phyloP scores from a whole-genome alignment of 2,113 vertebrate genomes.

The Otus sunia region DNA sequence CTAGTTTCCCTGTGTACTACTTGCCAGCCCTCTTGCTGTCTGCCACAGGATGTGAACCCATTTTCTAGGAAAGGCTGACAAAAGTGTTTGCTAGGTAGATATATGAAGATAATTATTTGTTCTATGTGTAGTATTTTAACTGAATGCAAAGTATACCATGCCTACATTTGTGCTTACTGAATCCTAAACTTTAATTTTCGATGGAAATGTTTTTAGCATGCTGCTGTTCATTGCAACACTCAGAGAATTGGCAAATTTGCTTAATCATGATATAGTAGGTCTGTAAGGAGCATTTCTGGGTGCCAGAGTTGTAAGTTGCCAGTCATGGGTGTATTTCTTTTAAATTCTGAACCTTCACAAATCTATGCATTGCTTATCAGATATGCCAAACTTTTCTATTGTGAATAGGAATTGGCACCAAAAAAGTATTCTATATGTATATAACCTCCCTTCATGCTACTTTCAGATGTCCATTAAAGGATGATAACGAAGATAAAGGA shows the following conservation, averaged over 20 bases:
- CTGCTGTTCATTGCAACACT: neutral
- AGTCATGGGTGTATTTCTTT: too few species aligned
- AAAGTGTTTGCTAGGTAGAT: neutral
- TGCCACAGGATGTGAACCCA: neutral
- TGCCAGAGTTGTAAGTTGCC: neutral
- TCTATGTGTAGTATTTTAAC: neutral
- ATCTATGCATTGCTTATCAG: neutral
- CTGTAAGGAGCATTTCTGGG: neutral
- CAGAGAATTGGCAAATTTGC: constrained; percentile 48
- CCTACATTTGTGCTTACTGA: neutral
- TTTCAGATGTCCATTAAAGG: neutral
- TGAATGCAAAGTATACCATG: neutral
- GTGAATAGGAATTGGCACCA: neutral
- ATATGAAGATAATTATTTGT: neutral
- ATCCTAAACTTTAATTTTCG: neutral
- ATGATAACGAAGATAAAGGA: neutral
- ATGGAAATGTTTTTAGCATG: neutral
- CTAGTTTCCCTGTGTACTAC: too few species aligned
- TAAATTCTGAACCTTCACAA: constrained; percentile 8
- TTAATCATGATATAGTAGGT: constrained; percentile 66
- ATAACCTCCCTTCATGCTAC: neutral
- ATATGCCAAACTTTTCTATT: neutral
- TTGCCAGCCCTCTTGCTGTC: neutral
- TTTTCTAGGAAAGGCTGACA: neutral
- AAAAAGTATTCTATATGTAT: neutral